Percentiles rank a stretch among this genome's conserved stretches.
Conservation (phyloP, 1,140 invertebrate species). For the Acromyrmex heyeri region DNA sequence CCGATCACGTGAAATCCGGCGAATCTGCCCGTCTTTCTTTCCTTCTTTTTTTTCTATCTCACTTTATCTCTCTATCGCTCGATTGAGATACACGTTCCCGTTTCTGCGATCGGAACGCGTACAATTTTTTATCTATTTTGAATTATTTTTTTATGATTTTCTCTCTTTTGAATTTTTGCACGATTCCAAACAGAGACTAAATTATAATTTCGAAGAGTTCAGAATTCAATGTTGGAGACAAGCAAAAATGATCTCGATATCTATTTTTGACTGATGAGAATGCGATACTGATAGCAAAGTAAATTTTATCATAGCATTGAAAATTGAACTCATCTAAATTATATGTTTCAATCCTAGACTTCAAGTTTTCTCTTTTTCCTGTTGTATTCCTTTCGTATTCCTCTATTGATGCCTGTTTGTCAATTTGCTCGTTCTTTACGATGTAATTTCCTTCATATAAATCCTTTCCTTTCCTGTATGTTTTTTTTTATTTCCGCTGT, state of each 20-base stretch:
- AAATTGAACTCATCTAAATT: slow-evolving; percentile 27
- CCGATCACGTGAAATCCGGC: slow-evolving; percentile 17
- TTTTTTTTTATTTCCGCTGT: slow-evolving; percentile 48
- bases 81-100: neutral
- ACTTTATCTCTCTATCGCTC: slow-evolving; percentile 9
- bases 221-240: slow-evolving; percentile 4
- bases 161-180: neutral
- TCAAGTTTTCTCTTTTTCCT: neutral
- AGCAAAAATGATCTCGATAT: neutral
- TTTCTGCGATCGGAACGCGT: neutral
- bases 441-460: slow-evolving; percentile 30
- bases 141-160: neutral
- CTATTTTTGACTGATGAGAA: neutral
- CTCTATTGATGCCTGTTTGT: slow-evolving; percentile 31
- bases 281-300: neutral
- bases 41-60: slow-evolving; percentile 4
- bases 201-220: slow-evolving; percentile 35
- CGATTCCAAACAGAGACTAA: neutral
- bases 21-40: slow-evolving; percentile 1
- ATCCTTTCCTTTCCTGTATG: slow-evolving; percentile 17
- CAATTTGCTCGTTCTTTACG: slow-evolving; percentile 41
- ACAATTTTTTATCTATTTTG: neutral
- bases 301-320: neutral
- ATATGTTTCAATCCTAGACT: neutral
- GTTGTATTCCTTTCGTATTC: neutral